Conservation (phyloP, 2,113 vertebrate species). For the Madoqua kirkii region DNA sequence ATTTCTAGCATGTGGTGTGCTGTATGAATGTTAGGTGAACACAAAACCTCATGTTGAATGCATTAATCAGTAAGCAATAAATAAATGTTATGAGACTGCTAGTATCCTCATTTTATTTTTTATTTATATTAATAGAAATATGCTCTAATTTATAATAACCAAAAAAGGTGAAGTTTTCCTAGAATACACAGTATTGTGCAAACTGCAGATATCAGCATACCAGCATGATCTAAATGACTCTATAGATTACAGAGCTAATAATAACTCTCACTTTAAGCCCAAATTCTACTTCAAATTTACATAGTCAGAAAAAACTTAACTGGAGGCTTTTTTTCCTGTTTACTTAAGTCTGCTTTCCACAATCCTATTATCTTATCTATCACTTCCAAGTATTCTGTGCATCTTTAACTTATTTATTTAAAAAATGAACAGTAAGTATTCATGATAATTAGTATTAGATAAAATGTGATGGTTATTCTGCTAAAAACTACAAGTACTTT, state of each 20-base stretch:
- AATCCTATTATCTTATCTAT: not conserved
- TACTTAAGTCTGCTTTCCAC: not conserved
- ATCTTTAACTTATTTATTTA: not conserved
- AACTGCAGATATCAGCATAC: not conserved
- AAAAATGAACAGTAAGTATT: not conserved
- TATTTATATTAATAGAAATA: not conserved
- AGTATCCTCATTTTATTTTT: not conserved
- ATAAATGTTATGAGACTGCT: not conserved
- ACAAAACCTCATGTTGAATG: not conserved
- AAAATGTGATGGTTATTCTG: not conserved
- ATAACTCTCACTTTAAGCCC: not conserved
- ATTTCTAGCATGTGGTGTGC: not conserved
- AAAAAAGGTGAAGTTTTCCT: not conserved
- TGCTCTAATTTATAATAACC: not conserved
- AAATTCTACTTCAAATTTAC: not conserved
- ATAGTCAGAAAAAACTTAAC: not conserved
- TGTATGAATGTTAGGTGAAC: not conserved
- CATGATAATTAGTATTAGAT: not conserved
- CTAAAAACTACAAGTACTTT: not conserved
- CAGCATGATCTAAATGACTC: rapidly evolving
- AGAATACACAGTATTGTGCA: not conserved
- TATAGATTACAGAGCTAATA: not conserved
- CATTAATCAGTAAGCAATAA: not conserved
- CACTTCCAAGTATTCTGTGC: not conserved
- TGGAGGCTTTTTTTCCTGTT: not conserved